Percentiles rank a stretch among this genome's conserved stretches.
phyloP scores from a whole-genome alignment of 2,797 vertebrate species.

The Enteromius unitaeniatus region DNA sequence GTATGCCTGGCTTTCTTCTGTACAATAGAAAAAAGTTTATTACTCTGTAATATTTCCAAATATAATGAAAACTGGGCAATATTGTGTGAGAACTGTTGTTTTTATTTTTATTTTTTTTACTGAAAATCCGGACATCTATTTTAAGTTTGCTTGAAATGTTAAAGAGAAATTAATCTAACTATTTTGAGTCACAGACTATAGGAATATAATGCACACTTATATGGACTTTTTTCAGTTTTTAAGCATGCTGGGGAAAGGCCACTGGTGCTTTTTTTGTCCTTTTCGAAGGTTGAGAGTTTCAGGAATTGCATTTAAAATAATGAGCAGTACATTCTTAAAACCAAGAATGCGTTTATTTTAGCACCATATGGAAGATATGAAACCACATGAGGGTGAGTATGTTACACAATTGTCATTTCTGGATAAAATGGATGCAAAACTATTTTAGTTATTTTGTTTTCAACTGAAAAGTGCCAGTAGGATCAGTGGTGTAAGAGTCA shows the following conservation, averaged over 20 bases:
- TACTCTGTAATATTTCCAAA: background rate
- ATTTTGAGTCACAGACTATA: background rate
- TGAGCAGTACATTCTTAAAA: background rate
- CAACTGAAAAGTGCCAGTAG: background rate
- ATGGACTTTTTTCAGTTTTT: background rate
- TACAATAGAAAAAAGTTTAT: background rate
- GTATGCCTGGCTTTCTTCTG: background rate
- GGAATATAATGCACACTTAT: background rate
- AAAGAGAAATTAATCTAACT: background rate
- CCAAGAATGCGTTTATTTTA: background rate
- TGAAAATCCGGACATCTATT: background rate
- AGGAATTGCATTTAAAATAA: background rate
- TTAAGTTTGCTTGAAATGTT: background rate
- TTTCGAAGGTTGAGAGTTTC: background rate
- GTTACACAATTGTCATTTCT: background rate
- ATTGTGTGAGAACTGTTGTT: too few relatives aligned
- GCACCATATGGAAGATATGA: background rate
- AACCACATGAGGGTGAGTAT: background rate
- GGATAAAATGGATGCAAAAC: background rate
- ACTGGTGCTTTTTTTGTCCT: background rate
- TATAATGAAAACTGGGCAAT: background rate
- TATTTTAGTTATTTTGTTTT: background rate
- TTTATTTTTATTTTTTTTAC: too few relatives aligned
- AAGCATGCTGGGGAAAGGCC: background rate
- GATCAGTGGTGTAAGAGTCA: background rate